A percentile compares a stretch with the other conserved stretches of the same genome.
Evolutionary conservation across 2,797 vertebrate species (phyloP).

Genomic region (Chrysolophus pictus): DNA sequence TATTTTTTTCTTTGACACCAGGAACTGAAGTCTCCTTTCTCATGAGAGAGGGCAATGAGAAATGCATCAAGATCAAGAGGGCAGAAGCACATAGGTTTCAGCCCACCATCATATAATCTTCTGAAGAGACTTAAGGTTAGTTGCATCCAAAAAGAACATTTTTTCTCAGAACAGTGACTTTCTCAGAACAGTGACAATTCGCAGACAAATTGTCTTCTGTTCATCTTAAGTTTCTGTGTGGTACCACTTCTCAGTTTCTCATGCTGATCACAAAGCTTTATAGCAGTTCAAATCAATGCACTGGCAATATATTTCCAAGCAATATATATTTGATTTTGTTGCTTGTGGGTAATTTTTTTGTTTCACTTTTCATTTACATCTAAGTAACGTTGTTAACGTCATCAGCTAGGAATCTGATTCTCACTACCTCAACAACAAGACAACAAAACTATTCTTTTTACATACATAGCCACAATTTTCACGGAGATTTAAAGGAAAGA

Average conservation of each 20-base stretch:
- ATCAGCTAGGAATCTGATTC: background rate
- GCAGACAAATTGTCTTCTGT: background rate
- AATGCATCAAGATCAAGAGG: background rate
- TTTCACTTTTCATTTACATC: background rate
- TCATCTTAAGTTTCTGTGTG: background rate
- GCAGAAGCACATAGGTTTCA: background rate
- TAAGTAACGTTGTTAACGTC: background rate
- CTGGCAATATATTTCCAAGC: background rate
- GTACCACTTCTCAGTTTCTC: background rate
- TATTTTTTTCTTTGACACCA: background rate
- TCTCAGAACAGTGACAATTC: background rate
- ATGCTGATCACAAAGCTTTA: background rate
- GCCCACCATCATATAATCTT: background rate
- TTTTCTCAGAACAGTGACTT: background rate
- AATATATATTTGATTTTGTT: background rate
- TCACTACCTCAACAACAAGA: background rate
- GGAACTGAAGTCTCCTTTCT: background rate
- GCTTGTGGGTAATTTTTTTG: background rate
- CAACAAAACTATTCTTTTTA: background rate
- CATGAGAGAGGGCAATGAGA: background rate
- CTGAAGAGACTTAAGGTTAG: background rate
- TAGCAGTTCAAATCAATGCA: background rate
- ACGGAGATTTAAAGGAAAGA: background rate
- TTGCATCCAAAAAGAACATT: background rate
- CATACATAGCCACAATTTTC: background rate